These are phyloP conservation scores for Clistopyga incitator DNA, from an alignment of 2,888 invertebrate genomes.

Conservation along the genomic window DNA sequence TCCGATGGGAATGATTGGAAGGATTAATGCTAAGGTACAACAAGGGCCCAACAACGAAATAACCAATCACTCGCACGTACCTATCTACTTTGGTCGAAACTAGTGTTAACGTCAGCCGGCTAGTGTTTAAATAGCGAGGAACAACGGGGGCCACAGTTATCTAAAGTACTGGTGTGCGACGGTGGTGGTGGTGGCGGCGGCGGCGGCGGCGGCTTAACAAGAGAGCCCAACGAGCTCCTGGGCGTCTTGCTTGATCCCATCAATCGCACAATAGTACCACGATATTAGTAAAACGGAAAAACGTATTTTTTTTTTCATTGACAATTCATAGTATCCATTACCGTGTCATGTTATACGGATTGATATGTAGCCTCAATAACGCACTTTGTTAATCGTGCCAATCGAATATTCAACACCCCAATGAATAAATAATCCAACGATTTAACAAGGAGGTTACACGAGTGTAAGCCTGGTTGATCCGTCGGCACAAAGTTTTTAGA, in stretches of 20 bases:
- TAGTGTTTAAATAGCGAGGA: conserved; percentile 19
- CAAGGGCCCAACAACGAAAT: neutral
- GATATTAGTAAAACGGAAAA: neutral
- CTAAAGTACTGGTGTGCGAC: conserved; percentile 4
- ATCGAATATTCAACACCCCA: too few relatives aligned
- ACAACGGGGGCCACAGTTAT: conserved; percentile 10
- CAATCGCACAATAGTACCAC: neutral
- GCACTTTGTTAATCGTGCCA: too few relatives aligned
- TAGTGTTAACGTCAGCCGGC: conserved; percentile 14
- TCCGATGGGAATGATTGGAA: neutral
- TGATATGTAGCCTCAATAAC: too few relatives aligned
- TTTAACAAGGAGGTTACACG: too few relatives aligned
- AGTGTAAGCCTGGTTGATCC: too few relatives aligned
- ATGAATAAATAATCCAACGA: too few relatives aligned
- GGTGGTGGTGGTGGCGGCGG: too few relatives aligned
- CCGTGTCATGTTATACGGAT: too few relatives aligned
- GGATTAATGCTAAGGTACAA: too few relatives aligned
- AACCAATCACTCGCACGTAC: conserved; percentile 16
- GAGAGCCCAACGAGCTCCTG: neutral
- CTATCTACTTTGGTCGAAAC: conserved; percentile 7
- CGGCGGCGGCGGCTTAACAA: neutral
- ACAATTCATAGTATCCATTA: too few relatives aligned
- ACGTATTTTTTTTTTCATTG: too few relatives aligned
- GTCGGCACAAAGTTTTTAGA: too few relatives aligned
- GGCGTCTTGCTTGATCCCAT: neutral